phyloP scores from a whole-genome alignment of 2,797 vertebrate species.

The Rhinella marina region DNA sequence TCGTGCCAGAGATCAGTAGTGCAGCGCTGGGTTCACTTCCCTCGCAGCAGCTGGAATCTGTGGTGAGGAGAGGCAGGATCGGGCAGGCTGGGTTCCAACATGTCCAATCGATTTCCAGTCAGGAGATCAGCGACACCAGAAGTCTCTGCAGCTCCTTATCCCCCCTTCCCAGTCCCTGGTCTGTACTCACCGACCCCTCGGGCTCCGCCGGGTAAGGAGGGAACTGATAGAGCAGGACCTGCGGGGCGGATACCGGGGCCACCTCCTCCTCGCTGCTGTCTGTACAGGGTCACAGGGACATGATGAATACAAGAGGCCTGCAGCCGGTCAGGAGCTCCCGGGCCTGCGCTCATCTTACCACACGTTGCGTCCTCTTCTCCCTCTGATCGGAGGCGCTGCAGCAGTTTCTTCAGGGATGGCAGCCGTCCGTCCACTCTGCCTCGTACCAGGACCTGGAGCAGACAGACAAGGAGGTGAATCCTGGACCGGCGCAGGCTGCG shows the following conservation, averaged over 20 bases:
- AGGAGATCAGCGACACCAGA: background rate
- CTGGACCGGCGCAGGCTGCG: background rate
- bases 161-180: background rate
- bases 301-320: background rate
- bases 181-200: constrained; percentile 13
- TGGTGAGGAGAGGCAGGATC: too few relatives aligned
- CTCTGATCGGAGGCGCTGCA: background rate
- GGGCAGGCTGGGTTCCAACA: too few relatives aligned
- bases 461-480: background rate
- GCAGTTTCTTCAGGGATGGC: constrained; percentile 31
- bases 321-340: too few relatives aligned
- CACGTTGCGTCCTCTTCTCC: background rate
- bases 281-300: background rate
- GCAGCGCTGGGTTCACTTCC: too few relatives aligned
- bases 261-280: background rate
- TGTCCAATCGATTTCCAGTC: too few relatives aligned
- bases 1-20: too few relatives aligned
- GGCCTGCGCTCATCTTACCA: constrained; percentile 6
- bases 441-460: constrained; percentile 54
- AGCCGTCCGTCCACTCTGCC: constrained; percentile 42
- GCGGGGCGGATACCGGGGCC: background rate
- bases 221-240: background rate
- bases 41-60: too few relatives aligned
- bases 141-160: background rate
- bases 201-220: constrained; percentile 15